phyloP scores from a whole-genome alignment of 2,888 invertebrate species.

The Yponomeuta plumbellus region DNA sequence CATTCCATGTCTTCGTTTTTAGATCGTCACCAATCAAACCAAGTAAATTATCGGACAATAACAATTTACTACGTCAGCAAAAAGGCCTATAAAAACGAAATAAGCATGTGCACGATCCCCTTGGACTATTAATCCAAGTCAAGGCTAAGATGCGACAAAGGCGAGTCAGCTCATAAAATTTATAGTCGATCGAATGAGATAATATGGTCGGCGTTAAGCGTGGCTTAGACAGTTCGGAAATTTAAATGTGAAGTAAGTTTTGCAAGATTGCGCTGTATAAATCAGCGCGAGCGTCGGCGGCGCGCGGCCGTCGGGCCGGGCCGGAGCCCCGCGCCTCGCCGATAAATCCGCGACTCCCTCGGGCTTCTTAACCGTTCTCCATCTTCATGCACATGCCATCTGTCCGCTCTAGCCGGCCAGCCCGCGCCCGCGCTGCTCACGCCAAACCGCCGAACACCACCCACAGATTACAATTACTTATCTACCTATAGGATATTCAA shows the following conservation, averaged over 20 bases:
- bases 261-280: constrained; percentile 75
- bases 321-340: constrained; percentile 50
- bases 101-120: constrained; percentile 33
- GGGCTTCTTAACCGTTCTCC: constrained; percentile 65
- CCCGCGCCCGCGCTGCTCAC: constrained; percentile 15
- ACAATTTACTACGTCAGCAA: constrained; percentile 17
- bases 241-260: constrained; percentile 78
- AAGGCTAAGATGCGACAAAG: constrained; percentile 66
- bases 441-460: background rate
- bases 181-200: constrained; percentile 77
- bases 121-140: constrained; percentile 64
- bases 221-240: constrained; percentile 76
- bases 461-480: background rate
- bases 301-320: constrained; percentile 30
- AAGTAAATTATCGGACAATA: constrained; percentile 4
- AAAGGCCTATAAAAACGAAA: constrained; percentile 43
- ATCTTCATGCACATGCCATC: constrained; percentile 46
- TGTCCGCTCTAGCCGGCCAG: constrained; percentile 19
- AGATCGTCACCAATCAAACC: background rate
- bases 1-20: background rate
- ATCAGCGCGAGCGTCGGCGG: constrained; percentile 58
- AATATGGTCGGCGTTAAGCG: constrained; percentile 75
- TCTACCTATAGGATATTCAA: constrained; percentile 7
- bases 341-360: constrained; percentile 71
- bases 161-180: constrained; percentile 74